Evolutionary conservation across 2,888 invertebrate species (phyloP), one percentile per base, ranked within the genome.

Genomic region (Hofmannophila pseudospretella): DNA sequence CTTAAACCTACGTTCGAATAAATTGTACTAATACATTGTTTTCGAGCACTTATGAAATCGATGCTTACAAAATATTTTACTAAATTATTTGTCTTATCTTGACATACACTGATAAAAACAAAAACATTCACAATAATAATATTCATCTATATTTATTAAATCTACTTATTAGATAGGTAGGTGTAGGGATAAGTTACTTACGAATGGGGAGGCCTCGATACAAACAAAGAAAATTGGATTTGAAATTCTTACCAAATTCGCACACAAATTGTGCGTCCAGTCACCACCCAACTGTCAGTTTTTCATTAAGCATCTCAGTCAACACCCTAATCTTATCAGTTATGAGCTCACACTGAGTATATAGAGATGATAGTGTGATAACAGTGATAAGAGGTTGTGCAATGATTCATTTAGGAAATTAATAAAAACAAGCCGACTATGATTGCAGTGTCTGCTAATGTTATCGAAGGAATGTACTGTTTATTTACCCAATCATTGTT

Each of bases 261-360:
- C 10, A 27, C 27, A 27, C 27, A 12, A 23, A n/a, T 1, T 4
- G 19, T 22, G 1, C 12, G 16, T 22, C 11, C 7, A 12, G 32
- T 32, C 32, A 20, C 32, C 16, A 57, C 51, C 45, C 49, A 49
- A 57, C 61, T 61, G 58, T 49, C 29, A 41, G 20, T 43, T 58
- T 58, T 54, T 60, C 50, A 53, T 56, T 53, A 55, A 36, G 49
- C 51, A 54, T 62, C 59, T 61, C 51, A 20, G 52, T 44, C 52
- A 61, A 58, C 54, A 61, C 38, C 32, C 47, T 57, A 23, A 59
- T 61, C 66, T 67, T 65, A 69, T 69, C 69, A 7, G n/a, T 4
- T 23, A 32, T 32, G 32, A 32, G 22, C 23, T 32, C 32, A 32
- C 8, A 8, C 8, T 22, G 5, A 22, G 22, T 13, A n/a, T 30